phyloP scores from a whole-genome alignment of 2,797 vertebrate genomes.

The Arctocebus calabarensis region DNA sequence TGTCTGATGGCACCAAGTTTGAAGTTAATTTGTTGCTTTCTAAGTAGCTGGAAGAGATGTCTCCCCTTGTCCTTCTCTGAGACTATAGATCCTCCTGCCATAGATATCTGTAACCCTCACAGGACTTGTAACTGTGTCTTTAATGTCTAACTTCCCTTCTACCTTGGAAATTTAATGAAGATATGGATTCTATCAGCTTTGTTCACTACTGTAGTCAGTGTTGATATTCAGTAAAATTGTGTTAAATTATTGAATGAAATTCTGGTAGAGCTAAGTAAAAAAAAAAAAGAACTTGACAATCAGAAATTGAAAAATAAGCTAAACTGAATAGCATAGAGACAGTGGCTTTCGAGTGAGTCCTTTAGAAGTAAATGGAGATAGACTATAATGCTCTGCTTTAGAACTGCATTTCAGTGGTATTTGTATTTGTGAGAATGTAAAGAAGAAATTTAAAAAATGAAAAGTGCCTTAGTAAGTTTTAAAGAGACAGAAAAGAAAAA shows the following conservation, averaged over 20 bases:
- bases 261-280: neutral
- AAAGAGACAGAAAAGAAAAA: neutral
- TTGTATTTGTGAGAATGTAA: conserved; percentile 2
- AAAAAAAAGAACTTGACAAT: neutral
- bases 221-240: neutral
- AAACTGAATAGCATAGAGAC: neutral
- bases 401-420: neutral
- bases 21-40: neutral
- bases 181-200: neutral
- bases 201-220: neutral
- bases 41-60: neutral
- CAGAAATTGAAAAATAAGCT: conserved; percentile 34
- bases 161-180: neutral
- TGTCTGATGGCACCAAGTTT: neutral
- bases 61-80: neutral
- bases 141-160: neutral
- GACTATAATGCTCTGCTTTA: neutral
- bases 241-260: conserved; percentile 28
- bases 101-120: neutral
- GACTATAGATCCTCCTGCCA: neutral
- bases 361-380: conserved; percentile 22
- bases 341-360: neutral
- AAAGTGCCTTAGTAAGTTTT: neutral
- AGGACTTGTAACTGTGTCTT: neutral
- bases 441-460: neutral